Conservation (phyloP, 2,113 vertebrate genomes). For the Ophiodon elongatus region DNA sequence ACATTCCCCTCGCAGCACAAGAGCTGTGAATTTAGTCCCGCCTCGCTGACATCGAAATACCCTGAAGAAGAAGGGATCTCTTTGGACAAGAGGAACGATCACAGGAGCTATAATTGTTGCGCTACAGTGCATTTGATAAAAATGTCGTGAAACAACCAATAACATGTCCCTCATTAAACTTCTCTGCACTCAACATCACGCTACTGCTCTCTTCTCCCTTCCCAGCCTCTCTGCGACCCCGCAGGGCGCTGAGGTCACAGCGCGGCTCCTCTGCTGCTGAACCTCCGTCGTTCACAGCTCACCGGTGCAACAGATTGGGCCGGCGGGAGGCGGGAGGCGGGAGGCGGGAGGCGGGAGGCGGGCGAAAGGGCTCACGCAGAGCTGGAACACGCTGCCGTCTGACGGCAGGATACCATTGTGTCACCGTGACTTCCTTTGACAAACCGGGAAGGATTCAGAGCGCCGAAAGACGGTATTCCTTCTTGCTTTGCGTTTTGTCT, state of each 20-base stretch:
- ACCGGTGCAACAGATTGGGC: constrained; percentile 73
- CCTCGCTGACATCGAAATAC: neutral
- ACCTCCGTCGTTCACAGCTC: constrained; percentile 62
- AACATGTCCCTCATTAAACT: neutral
- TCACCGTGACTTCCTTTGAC: constrained; percentile 18
- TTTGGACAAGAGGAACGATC: neutral
- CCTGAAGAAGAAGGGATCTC: neutral
- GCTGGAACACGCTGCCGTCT: constrained; percentile 41
- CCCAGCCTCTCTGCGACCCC: constrained; percentile 6
- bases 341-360: too few species aligned
- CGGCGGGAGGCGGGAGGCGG: too few species aligned
- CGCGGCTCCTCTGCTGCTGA: constrained; percentile 46
- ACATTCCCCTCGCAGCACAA: neutral
- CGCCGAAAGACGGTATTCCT: neutral
- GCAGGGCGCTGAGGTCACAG: constrained; percentile 49
- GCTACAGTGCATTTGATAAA: neutral
- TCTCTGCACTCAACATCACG: constrained; percentile 3
- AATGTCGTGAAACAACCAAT: neutral
- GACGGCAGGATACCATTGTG: constrained; percentile 23
- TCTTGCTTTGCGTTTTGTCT: neutral
- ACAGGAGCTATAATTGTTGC: neutral
- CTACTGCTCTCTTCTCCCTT: constrained; percentile 9
- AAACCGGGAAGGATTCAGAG: constrained; percentile 19
- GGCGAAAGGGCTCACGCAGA: constrained; percentile 44
- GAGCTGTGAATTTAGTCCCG: neutral